These are phyloP conservation scores for Spilosoma lubricipeda DNA, from an alignment of 2,888 invertebrate species.

Conservation along the genomic window DNA sequence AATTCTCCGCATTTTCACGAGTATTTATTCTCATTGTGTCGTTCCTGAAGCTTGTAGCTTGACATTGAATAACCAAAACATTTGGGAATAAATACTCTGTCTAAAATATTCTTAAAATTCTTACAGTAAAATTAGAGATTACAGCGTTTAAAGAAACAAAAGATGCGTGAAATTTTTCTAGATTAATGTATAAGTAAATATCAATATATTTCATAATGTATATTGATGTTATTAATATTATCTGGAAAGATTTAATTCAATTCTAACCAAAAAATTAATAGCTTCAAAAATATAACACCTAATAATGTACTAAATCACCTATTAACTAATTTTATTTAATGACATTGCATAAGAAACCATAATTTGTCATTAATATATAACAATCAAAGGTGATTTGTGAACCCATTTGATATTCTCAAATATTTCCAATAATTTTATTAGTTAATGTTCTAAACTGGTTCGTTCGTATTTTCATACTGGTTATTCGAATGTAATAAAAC, in stretches of 20 bases:
- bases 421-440: not conserved
- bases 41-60: not conserved
- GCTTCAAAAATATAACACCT: not conserved
- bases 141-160: too few species aligned
- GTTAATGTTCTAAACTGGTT: not conserved
- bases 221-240: too few species aligned
- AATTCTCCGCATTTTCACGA: too few species aligned
- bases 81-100: not conserved
- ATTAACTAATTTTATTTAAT: not conserved
- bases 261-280: not conserved
- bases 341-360: not conserved
- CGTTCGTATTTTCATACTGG: too few species aligned
- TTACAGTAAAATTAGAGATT: too few species aligned
- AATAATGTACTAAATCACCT: not conserved
- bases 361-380: not conserved
- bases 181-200: too few species aligned
- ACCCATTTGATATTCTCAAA: not conserved
- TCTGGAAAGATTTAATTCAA: not conserved
- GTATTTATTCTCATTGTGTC: too few species aligned
- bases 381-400: not conserved
- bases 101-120: not conserved
- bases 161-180: too few species aligned
- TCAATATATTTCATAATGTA: too few species aligned
- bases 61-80: too few species aligned
- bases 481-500: not conserved